Evolutionary conservation across 1,140 invertebrate genomes (phyloP).

Genomic region (Luehdorfia chinensis): DNA sequence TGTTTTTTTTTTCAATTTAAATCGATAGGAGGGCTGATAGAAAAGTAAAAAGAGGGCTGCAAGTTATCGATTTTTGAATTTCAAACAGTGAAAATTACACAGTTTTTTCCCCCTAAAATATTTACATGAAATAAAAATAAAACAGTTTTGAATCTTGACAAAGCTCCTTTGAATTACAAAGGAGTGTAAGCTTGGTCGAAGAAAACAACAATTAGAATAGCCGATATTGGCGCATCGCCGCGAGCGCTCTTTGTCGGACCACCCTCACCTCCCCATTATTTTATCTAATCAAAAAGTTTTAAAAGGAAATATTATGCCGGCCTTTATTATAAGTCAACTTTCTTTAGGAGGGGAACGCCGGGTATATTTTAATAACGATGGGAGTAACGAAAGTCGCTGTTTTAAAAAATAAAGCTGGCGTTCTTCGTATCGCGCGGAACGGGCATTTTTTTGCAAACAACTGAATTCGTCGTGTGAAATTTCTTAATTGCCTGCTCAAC

Average conservation of each 20-base stretch:
- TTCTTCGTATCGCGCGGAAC: constrained; percentile 30
- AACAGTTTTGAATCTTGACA: constrained; percentile 12
- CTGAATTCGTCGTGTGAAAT: not conserved
- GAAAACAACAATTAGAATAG: constrained; percentile 74
- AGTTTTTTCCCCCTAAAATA: constrained; percentile 3
- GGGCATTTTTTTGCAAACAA: not conserved
- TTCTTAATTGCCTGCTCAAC: constrained; percentile 13
- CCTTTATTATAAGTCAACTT: constrained; percentile 78
- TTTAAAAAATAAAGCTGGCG: constrained; percentile 34
- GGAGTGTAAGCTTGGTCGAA: constrained; percentile 46
- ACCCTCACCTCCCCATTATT: constrained; percentile 70
- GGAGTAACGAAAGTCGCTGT: constrained; percentile 58
- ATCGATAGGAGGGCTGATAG: constrained; percentile 42
- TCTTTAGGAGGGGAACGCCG: constrained; percentile 62
- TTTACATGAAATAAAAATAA: constrained; percentile 3
- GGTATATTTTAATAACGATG: constrained; percentile 74
- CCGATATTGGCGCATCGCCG: constrained; percentile 66
- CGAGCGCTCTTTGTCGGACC: constrained; percentile 38
- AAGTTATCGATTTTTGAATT: constrained; percentile 37
- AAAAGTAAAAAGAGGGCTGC: constrained; percentile 21
- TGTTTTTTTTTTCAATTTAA: constrained; percentile 56
- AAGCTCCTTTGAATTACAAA: constrained; percentile 28
- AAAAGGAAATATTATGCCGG: constrained; percentile 77
- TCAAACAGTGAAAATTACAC: not conserved
- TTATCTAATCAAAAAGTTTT: constrained; percentile 79